Base-by-base conservation (phyloP, 2,113 vertebrate genomes). In the Sceloporus tristichus region DNA sequence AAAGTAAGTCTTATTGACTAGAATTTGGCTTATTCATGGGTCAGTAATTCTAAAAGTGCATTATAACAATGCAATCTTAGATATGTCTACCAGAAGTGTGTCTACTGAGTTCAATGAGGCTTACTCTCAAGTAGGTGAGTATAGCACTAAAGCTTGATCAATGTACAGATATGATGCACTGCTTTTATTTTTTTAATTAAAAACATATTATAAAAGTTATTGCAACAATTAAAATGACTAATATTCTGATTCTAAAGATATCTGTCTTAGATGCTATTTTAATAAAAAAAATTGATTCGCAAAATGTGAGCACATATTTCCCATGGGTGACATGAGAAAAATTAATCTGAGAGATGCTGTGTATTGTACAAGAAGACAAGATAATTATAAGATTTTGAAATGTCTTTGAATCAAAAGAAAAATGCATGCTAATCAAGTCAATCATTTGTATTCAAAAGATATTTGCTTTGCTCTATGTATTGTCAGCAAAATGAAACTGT, bases 361-460 rank as follows among this genome's bases (percentile, higher is more conserved):
- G 29, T 59, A 59, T 7, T 80, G 53, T 27, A 29, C 59, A 86
- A 79, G 62, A 70, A 70, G 34, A 25, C 85, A 56, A 42, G 48
- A 68, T 79, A 48, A 71, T 18, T 79, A 68, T 34, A 40, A 29
- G 34, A 79, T 56, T 74, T 42, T 73, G 68, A 74, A 48, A 87
- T 86, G 76, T 75, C 54, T 79, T 38, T 65, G 40, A 77, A 76
- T 84, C 59, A 75, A 88, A 88, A 29, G 38, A 66, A 68, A 80
- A 88, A 66, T 70, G 74, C 68, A 87, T 25, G 5, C 7, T 77
- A 77, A 88, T 56, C 79, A 83, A 81, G 81, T 74, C 18, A 59
- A 74, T 75, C n/a, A 83, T 23, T 83, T 29, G 59, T 25, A 59
- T 40, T 85, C 16, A 29, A 87, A 92, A 87, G 40, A 85, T 11